Evolutionary conservation across 2,113 vertebrate genomes (phyloP), one percentile per base, ranked within the genome.

Genomic region (Notiomystis cincta): DNA sequence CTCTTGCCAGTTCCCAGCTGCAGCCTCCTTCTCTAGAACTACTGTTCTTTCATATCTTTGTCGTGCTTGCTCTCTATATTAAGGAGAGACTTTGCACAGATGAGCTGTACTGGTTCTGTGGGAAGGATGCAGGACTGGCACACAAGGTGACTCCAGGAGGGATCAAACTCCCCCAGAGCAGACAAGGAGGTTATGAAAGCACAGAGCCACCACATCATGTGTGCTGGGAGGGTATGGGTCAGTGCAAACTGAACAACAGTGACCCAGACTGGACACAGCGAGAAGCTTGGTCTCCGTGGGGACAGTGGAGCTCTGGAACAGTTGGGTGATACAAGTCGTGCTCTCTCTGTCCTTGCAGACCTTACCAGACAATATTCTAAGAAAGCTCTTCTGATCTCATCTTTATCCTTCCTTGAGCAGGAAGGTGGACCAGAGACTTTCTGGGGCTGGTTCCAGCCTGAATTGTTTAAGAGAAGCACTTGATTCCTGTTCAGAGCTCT

Each of bases 191-290:
- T 66, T 73, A 14, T 42, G 51, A 50, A 75, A 84, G 15, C 35
- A 37, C 6, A 40, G 40, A 73, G 38, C 15, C 38, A 77, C 18
- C 28, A 72, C 2, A 1, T 45, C 10, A 14, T 61, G 7, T 14
- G 4, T 33, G 28, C 14, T 42, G 27, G 70, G 30, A 82, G 8
- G 10, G 11, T 0, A 1, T 24, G 31, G 76, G n/a, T 12, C 22
- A 44, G 5, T 2, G 2, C 10, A 53, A 54, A 4, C 10, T 14
- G 12, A 80, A 35, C 40, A 48, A 1, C 0, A 0, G 0, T 61
- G 60, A 44, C 48, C 10, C 48, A 38, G 33, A 30, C 27, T 72
- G 48, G 8, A 14, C 22, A 2, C 30, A 64, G 11, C 10, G 37
- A 50, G 51, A 76, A 85, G 35, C 11, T 56, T 60, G 7, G 7